Base-by-base conservation (phyloP, 2,797 vertebrate genomes). In the Megaceryle alcyon region DNA sequence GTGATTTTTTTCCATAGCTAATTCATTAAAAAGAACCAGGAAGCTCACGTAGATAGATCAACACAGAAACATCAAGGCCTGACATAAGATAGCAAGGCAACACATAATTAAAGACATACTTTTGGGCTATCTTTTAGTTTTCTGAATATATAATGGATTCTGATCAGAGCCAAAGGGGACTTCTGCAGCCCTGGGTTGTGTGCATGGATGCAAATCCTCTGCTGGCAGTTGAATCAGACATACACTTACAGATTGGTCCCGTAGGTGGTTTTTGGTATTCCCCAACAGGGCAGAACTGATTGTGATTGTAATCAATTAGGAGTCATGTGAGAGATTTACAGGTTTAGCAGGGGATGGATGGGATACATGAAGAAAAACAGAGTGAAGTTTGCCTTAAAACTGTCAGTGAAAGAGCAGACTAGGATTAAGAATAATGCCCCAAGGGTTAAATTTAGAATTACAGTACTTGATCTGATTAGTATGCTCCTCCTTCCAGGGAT, bases 31-130 rank as follows among this genome's bases (percentile, higher is more conserved):
- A 97, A 96, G 95, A 97, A 85, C 48, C 87, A 95, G 94, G 95
- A 97, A 97, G 92, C 96, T 97, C 93, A 88, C 26, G 96, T 98
- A 96, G 80, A 72, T 82, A 97, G 94, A 97, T 97, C 94, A 97
- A 94, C 96, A 97, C 77, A 94, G 92, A 96, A 96, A 94, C 76
- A 85, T 97, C 96, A 97, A 93, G 97, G 93, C 96, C 88, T 97
- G 94, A 96, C 96, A 96, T 71, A 96, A 94, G 68, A 94, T 94
- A 94, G 95, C 86, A 97, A 95, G 64, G 87, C 96, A 97, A 59
- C 95, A 76, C 68, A 28, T 97, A 97, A 97, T 97, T 98, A 95
- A 94, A 96, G 94, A 77, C 78, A n/a, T 87, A 93, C 95, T 97
- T 95, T 97, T 95, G 96, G 94, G 97, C 96, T 94, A 49, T 68